phyloP scores from a whole-genome alignment of 2,888 invertebrate genomes.

The Miltochrista miniata region DNA sequence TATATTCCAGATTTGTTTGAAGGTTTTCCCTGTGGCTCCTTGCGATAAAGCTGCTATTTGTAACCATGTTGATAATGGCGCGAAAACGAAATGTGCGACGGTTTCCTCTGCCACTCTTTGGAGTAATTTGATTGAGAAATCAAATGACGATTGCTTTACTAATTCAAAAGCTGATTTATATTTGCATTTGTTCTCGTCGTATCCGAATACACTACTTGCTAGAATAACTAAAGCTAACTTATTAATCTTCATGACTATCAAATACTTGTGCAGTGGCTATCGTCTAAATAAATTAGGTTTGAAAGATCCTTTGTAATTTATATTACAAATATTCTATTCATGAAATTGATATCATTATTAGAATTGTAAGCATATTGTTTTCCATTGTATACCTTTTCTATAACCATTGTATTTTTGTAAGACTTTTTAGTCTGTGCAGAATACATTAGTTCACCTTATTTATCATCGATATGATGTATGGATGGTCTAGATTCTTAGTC shows the following conservation, averaged over 20 bases:
- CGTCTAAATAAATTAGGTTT: conserved; percentile 10
- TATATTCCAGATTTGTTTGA: conserved; percentile 54
- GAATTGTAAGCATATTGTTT: background rate
- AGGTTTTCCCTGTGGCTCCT: conserved; percentile 52
- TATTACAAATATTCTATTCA: conserved; percentile 14
- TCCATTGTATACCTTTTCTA: background rate
- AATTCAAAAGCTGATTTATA: conserved; percentile 41
- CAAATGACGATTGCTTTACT: conserved; percentile 53
- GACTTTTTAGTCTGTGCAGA: background rate
- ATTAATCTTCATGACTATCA: conserved; percentile 38
- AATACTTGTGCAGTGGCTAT: background rate
- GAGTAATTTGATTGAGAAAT: conserved; percentile 59
- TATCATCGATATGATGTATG: too few species aligned
- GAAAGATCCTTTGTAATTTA: conserved; percentile 9
- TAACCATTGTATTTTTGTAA: background rate
- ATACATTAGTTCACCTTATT: too few species aligned
- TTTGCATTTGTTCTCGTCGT: conserved; percentile 39
- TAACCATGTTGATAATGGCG: conserved; percentile 64
- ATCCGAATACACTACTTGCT: conserved; percentile 20
- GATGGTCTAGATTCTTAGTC: too few species aligned
- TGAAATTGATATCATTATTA: background rate
- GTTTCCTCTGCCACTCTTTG: conserved; percentile 54
- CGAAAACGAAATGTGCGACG: conserved; percentile 61
- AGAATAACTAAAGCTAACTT: conserved; percentile 34
- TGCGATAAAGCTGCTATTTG: conserved; percentile 59